Base-by-base conservation (phyloP, 2,888 invertebrate species). In the Philopedon plagiatum region DNA sequence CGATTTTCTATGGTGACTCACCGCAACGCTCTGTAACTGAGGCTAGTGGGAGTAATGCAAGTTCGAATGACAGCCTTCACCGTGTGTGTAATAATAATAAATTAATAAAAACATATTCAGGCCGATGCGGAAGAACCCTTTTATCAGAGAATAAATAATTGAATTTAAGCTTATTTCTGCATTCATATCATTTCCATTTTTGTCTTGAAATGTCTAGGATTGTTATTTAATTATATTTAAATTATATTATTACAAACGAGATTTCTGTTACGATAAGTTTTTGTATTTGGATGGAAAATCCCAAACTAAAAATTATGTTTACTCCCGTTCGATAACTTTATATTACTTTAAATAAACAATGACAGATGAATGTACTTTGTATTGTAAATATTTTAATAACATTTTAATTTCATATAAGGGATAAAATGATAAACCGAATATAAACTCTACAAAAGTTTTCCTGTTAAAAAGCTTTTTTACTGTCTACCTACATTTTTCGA, bases 401-500 rank as follows among this genome's bases (percentile, higher is more conserved):
- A 39, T 39, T 37, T 39, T 58, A 19, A 23, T 39, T 58, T 21
- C 15, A 39, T 15, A 44, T 34, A 32, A 44, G 34, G 19, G 13
- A 15, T 54, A 41, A 26, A 65, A 56, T 57, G 41, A 21, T 32
- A 56, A 23, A 65, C 34, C 13, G 23, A 56, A 64, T 54, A 57
- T 57, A 34, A 57, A 56, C 57, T 57, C 26, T n/a, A n/a, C 19
- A 21, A 23, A 65, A 18, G 15, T 54, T 56, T 65, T 41, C 37
- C 46, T 46, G 44, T 9, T 56, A 56, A 56, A 62, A 65, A 57
- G 65, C 65, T 65, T 65, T 65, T 65, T 65, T 46, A 65, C 65
- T 19, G 32, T 23, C 11, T 57, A 41, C 34, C 11, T 57, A 41
- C 26, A 18, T 57, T 65, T 65, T 63, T 49, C 41, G 44, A 44